phyloP scores from a whole-genome alignment of 2,113 vertebrate species.

The Pseudorasbora parva region DNA sequence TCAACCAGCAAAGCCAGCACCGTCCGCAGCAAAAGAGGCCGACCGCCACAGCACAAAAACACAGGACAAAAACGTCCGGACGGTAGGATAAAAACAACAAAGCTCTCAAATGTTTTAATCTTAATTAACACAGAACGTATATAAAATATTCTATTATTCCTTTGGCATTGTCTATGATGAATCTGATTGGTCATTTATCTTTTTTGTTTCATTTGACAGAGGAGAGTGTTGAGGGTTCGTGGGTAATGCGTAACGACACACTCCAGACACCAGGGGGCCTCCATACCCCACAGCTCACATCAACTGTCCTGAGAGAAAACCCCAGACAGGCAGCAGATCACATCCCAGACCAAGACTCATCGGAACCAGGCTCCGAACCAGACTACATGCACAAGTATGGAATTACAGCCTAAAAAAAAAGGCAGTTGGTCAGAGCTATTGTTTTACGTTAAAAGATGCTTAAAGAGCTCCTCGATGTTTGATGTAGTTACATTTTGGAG shows the following conservation, averaged over 20 bases:
- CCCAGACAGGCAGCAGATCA: conserved; percentile 90
- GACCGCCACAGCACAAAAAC: conserved; percentile 88
- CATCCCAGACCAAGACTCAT: conserved; percentile 88
- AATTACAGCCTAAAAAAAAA: not conserved
- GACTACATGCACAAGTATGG: conserved; percentile 97
- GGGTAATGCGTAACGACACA: conserved; percentile 93
- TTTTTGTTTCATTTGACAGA: conserved; percentile 70
- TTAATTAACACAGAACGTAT: not conserved
- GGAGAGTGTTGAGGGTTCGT: conserved; percentile 92
- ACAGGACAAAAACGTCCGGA: conserved; percentile 82
- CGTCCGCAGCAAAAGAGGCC: conserved; percentile 96
- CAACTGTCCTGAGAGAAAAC: conserved; percentile 94
- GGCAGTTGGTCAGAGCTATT: not conserved
- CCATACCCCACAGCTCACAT: conserved; percentile 93
- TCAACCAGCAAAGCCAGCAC: conserved; percentile 96
- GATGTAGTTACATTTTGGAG: not conserved
- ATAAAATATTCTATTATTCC: not conserved
- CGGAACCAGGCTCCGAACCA: conserved; percentile 94
- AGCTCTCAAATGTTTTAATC: not conserved
- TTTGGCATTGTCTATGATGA: not conserved
- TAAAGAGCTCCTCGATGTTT: too few species aligned
- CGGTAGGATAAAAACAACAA: conserved; percentile 73
- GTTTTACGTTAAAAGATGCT: not conserved
- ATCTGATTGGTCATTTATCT: not conserved
- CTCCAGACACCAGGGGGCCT: conserved; percentile 91